These are phyloP conservation scores for Ecdyonurus torrentis DNA, from an alignment of 2,888 invertebrate genomes.

Conservation along the genomic window DNA sequence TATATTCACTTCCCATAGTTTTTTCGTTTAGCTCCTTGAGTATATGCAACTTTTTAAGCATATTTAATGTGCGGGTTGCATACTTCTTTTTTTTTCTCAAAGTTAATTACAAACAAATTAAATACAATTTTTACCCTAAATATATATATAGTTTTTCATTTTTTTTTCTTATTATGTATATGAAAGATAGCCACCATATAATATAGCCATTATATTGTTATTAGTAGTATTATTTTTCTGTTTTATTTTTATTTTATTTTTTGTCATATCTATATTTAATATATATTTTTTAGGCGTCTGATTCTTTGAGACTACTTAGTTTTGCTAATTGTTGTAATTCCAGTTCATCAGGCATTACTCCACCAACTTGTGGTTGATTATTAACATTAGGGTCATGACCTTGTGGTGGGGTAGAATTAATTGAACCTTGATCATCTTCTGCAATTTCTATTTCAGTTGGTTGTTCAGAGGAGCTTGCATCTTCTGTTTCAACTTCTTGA, in stretches of 20 bases:
- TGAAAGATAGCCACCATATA: neutral
- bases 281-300: conserved; percentile 51
- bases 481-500: conserved; percentile 62
- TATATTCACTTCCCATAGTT: too few relatives aligned
- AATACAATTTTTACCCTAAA: neutral
- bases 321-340: conserved; percentile 77
- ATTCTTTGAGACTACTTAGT: conserved; percentile 76
- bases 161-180: neutral
- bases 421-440: conserved; percentile 12
- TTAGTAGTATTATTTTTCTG: neutral
- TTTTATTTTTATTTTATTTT: neutral
- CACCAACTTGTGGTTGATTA: neutral
- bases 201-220: neutral
- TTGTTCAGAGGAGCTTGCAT: conserved; percentile 12
- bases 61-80: neutral
- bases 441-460: conserved; percentile 6
- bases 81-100: too few relatives aligned
- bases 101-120: too few relatives aligned
- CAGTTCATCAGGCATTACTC: conserved; percentile 58
- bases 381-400: conserved; percentile 3
- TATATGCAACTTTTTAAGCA: neutral
- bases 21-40: neutral
- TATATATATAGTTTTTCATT: neutral
- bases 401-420: conserved; percentile 8
- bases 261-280: neutral